phyloP scores from a whole-genome alignment of 2,797 vertebrate species.

The Phataginus tetradactyla region DNA sequence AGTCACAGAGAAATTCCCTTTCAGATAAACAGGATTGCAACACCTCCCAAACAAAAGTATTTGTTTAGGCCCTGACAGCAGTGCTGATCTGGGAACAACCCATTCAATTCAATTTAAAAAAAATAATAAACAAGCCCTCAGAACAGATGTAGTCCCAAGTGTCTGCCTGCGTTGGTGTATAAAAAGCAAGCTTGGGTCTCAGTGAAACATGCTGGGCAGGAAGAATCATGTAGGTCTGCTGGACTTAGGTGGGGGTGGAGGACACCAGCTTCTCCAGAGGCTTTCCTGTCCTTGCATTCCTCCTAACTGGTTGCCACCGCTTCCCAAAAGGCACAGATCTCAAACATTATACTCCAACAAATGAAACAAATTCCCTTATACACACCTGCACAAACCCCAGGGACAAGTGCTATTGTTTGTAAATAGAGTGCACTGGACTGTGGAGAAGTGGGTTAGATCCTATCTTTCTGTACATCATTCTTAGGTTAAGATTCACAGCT shows the following conservation, averaged over 20 bases:
- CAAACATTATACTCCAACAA: background rate
- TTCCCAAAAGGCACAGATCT: background rate
- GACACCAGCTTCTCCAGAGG: background rate
- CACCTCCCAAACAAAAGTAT: background rate
- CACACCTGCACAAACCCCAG: background rate
- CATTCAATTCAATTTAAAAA: conserved; percentile 8
- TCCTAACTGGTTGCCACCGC: background rate
- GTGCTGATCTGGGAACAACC: background rate
- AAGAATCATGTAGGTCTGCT: background rate
- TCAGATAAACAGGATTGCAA: background rate
- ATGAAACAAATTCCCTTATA: background rate
- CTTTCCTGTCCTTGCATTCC: background rate
- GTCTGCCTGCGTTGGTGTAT: background rate
- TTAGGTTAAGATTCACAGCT: background rate
- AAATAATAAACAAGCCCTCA: conserved; percentile 23
- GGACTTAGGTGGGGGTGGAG: too few species aligned
- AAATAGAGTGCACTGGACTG: background rate
- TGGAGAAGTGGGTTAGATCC: background rate
- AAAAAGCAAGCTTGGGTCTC: background rate
- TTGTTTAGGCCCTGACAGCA: background rate
- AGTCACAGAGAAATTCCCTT: conserved; percentile 14
- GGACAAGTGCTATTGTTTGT: background rate
- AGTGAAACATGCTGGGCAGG: background rate
- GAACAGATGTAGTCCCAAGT: background rate
- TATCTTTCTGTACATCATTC: background rate